phyloP scores from a whole-genome alignment of 2,113 vertebrate species.

The Aleadryas rufinucha region DNA sequence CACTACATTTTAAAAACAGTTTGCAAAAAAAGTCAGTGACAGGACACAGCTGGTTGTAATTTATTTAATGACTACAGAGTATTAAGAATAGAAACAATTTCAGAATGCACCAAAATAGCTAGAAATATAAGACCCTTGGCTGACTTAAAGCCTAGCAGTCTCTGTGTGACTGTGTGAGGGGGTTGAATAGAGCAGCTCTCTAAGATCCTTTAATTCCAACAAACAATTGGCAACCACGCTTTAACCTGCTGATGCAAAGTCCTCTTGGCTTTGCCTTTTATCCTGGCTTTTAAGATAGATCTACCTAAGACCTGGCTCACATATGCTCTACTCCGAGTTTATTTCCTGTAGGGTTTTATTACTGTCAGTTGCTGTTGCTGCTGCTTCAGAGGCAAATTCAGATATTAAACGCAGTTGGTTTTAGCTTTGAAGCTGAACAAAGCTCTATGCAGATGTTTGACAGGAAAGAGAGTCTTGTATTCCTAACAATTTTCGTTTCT shows the following conservation, averaged over 20 bases:
- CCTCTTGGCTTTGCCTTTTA: conserved; percentile 12
- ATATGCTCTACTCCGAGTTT: neutral
- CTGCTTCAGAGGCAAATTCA: conserved; percentile 37
- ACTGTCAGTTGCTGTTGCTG: neutral
- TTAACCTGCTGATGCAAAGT: neutral
- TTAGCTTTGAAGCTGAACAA: conserved; percentile 38
- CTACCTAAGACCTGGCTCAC: conserved; percentile 31
- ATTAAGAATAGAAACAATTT: conserved; percentile 39
- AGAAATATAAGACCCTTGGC: conserved; percentile 15
- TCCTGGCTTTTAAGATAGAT: neutral
- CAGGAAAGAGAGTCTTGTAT: neutral
- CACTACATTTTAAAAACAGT: neutral
- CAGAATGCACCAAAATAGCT: conserved; percentile 41
- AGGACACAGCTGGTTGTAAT: conserved; percentile 37
- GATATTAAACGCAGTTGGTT: neutral
- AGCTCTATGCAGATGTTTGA: conserved; percentile 14
- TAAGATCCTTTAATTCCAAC: neutral
- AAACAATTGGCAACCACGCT: neutral
- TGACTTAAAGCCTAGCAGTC: neutral
- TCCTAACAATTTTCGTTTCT: neutral
- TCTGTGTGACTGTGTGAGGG: neutral
- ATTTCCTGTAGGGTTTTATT: conserved; percentile 38
- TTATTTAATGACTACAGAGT: conserved; percentile 32
- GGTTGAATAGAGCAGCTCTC: neutral
- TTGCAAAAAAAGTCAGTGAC: neutral